These are phyloP conservation scores for Pachyuromys duprasi DNA, from an alignment of 2,797 vertebrate species.

Conservation along the genomic window DNA sequence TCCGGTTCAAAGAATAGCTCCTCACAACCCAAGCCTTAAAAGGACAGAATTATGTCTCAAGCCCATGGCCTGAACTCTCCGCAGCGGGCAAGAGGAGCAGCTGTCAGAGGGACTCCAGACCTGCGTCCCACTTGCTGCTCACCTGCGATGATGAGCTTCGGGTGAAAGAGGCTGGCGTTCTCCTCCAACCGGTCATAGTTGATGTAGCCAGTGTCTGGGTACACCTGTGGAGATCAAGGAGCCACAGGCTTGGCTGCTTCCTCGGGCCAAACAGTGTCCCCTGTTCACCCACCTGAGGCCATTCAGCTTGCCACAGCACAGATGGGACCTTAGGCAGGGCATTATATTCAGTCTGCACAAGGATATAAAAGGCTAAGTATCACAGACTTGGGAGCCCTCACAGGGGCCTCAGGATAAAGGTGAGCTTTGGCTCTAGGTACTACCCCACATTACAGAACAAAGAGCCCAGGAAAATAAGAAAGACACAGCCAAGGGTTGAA, in stretches of 20 bases:
- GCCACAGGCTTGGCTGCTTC: background rate
- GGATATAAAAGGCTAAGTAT: background rate
- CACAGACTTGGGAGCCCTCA: background rate
- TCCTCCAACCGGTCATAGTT: slow-evolving; percentile 95
- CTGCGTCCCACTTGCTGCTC: accelerated
- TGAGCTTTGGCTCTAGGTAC: background rate
- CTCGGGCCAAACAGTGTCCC: background rate
- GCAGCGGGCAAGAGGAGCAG: background rate
- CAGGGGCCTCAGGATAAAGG: background rate
- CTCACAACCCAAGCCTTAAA: background rate
- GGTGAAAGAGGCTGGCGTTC: slow-evolving; percentile 95
- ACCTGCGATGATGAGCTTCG: slow-evolving; percentile 97
- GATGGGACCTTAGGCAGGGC: background rate
- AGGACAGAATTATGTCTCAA: background rate
- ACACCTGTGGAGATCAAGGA: slow-evolving; percentile 88
- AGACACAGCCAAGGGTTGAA: background rate
- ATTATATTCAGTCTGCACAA: no score
- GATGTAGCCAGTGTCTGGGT: slow-evolving; percentile 95
- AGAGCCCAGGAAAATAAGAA: background rate
- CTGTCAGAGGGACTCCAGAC: background rate
- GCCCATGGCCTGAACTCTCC: background rate
- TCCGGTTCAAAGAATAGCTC: background rate
- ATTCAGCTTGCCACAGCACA: background rate
- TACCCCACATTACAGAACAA: background rate
- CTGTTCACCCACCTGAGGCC: background rate